phyloP scores from a whole-genome alignment of 2,888 invertebrate species.

The Mesorhabditis spiculigera region DNA sequence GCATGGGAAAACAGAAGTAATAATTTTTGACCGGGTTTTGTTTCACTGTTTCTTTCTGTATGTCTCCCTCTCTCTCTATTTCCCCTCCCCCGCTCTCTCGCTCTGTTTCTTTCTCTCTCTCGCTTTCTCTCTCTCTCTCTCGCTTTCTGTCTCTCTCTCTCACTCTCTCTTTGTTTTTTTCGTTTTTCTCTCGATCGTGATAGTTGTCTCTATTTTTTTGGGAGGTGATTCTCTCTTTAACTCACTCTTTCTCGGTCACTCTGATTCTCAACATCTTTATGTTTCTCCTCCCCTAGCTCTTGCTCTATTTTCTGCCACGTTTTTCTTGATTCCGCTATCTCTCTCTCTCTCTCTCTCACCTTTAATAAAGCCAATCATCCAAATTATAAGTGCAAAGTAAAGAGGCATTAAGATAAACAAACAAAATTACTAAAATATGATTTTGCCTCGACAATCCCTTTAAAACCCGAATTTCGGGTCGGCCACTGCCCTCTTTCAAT shows the following conservation, averaged over 20 bases:
- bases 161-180: conserved; percentile 15
- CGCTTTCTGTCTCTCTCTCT: conserved; percentile 11
- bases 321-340: conserved; percentile 5
- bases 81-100: neutral
- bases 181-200: conserved; percentile 11
- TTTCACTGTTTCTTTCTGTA: neutral
- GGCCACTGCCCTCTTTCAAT: too few relatives aligned
- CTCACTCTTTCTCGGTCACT: conserved; percentile 15
- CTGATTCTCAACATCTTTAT: conserved; percentile 13
- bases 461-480: too few relatives aligned
- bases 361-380: too few relatives aligned
- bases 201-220: neutral
- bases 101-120: conserved; percentile 1
- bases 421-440: too few relatives aligned
- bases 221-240: neutral
- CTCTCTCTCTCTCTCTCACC: conserved; percentile 8
- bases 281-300: conserved; percentile 7
- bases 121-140: conserved; percentile 15
- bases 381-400: too few relatives aligned
- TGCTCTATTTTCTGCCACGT: conserved; percentile 12
- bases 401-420: too few relatives aligned
- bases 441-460: too few relatives aligned
- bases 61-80: neutral
- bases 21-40: too few relatives aligned
- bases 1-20: too few relatives aligned